Percentiles rank a stretch among this genome's conserved stretches.
phyloP scores from a whole-genome alignment of 2,113 vertebrate species.

The Gadus chalcogrammus region DNA sequence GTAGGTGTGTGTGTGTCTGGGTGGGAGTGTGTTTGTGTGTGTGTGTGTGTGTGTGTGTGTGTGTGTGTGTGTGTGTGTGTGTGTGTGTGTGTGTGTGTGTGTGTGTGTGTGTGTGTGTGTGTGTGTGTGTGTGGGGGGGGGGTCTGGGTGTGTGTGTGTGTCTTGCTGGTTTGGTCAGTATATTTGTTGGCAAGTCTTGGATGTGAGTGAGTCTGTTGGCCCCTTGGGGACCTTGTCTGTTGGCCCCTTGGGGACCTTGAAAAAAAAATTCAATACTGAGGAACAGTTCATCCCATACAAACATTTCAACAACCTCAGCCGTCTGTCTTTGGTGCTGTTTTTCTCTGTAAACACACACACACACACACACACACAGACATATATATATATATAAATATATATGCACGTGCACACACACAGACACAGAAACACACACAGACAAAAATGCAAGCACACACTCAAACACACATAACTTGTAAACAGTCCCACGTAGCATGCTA shows the following conservation, averaged over 20 bases:
- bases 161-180: slow-evolving; percentile 3
- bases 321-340: background rate
- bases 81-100: background rate
- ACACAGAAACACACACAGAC: slow-evolving; percentile 2
- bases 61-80: slow-evolving; percentile 9
- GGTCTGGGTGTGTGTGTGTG: background rate
- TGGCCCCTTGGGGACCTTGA: slow-evolving; percentile 26
- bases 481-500: no score
- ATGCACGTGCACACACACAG: slow-evolving; percentile 5
- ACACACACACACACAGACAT: background rate
- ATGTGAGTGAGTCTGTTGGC: slow-evolving; percentile 24
- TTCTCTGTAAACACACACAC: background rate
- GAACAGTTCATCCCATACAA: slow-evolving; percentile 29
- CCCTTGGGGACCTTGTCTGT: slow-evolving; percentile 31
- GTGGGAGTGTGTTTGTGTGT: slow-evolving; percentile 18
- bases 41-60: slow-evolving; percentile 18
- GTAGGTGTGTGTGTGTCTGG: slow-evolving; percentile 12
- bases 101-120: slow-evolving; percentile 12
- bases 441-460: background rate
- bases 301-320: slow-evolving; percentile 2
- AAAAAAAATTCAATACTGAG: slow-evolving; percentile 22
- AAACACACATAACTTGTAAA: background rate
- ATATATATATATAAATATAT: background rate
- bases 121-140: slow-evolving; percentile 23
- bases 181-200: slow-evolving; percentile 13